These are phyloP conservation scores for Drosophila setifemur DNA, from an alignment of 1,140 invertebrate genomes.

Conservation along the genomic window DNA sequence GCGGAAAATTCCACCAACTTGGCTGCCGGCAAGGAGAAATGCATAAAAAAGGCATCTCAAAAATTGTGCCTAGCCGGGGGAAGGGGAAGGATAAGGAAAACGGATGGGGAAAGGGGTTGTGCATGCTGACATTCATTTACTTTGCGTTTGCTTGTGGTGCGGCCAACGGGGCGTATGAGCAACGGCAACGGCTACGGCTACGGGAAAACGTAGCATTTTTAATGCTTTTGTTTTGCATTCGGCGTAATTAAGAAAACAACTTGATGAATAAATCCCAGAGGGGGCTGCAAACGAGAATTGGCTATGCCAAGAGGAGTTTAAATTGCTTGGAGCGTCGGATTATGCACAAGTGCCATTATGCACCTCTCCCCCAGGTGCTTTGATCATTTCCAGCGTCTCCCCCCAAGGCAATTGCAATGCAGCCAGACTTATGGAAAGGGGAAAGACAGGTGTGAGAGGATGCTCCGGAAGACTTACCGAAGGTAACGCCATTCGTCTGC, in stretches of 20 bases:
- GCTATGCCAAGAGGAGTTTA: slow-evolving; percentile 20
- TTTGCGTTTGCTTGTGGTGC: slow-evolving; percentile 45
- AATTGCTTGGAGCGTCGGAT: slow-evolving; percentile 47
- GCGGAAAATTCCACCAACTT: slow-evolving; percentile 28
- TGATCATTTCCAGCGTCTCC: slow-evolving; percentile 33
- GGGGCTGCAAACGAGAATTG: slow-evolving; percentile 28
- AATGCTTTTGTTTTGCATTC: slow-evolving; percentile 64
- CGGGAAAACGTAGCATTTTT: slow-evolving; percentile 55
- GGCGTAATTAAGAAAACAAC: slow-evolving; percentile 72
- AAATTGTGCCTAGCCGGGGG: slow-evolving; percentile 21
- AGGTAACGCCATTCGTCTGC: slow-evolving; percentile 81
- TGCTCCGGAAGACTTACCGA: slow-evolving; percentile 62
- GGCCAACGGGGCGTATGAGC: slow-evolving; percentile 65
- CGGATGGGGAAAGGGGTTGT: not conserved
- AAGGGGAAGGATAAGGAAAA: not conserved
- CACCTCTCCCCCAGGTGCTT: slow-evolving; percentile 30
- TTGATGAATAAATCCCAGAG: slow-evolving; percentile 45
- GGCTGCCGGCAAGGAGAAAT: slow-evolving; percentile 16
- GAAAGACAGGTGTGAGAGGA: too few relatives aligned
- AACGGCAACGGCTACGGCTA: too few relatives aligned
- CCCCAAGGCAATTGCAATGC: slow-evolving; percentile 38
- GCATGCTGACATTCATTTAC: slow-evolving; percentile 66
- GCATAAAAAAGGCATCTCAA: slow-evolving; percentile 35
- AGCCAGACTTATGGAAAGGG: too few relatives aligned
- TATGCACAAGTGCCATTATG: slow-evolving; percentile 74